phyloP scores from a whole-genome alignment of 2,797 vertebrate species.

The Intellagama lesueurii region DNA sequence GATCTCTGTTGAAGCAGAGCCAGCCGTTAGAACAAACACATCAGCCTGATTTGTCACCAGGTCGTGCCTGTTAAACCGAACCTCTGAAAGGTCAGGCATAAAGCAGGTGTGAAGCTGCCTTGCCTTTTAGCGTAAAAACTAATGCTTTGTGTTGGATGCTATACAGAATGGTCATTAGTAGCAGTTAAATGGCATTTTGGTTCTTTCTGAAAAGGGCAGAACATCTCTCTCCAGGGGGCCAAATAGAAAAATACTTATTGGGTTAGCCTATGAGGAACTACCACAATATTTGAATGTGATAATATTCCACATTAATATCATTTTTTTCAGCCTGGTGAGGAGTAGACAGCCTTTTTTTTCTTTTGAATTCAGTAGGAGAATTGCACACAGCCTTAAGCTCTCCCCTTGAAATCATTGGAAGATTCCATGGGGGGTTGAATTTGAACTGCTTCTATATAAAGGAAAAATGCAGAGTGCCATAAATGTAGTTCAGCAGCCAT shows the following conservation, averaged over 20 bases:
- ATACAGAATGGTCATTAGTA: neutral
- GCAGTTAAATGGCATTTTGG: neutral
- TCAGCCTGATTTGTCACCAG: slow-evolving; percentile 19
- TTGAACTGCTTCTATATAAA: neutral
- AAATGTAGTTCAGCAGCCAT: too few species aligned
- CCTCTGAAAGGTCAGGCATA: slow-evolving; percentile 26
- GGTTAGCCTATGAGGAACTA: neutral
- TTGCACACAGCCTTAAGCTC: neutral
- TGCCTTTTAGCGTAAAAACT: slow-evolving; percentile 47
- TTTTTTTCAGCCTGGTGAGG: slow-evolving; percentile 5
- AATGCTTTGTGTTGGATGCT: slow-evolving; percentile 50
- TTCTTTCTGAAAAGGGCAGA: slow-evolving; percentile 7
- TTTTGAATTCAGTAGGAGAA: neutral
- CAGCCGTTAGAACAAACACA: slow-evolving; percentile 27
- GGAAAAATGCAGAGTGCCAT: neutral
- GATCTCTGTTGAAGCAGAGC: neutral
- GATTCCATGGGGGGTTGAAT: neutral
- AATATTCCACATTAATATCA: neutral
- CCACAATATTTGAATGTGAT: neutral
- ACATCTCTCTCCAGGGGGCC: neutral
- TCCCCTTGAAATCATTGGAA: neutral
- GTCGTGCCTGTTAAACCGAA: slow-evolving; percentile 32
- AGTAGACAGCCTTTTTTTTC: neutral
- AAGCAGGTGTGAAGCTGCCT: slow-evolving; percentile 65
- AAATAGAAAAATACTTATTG: neutral